Percentiles rank a stretch among this genome's conserved stretches.
Conservation (phyloP, 2,113 vertebrate species). For the Lepidothrix coronata region DNA sequence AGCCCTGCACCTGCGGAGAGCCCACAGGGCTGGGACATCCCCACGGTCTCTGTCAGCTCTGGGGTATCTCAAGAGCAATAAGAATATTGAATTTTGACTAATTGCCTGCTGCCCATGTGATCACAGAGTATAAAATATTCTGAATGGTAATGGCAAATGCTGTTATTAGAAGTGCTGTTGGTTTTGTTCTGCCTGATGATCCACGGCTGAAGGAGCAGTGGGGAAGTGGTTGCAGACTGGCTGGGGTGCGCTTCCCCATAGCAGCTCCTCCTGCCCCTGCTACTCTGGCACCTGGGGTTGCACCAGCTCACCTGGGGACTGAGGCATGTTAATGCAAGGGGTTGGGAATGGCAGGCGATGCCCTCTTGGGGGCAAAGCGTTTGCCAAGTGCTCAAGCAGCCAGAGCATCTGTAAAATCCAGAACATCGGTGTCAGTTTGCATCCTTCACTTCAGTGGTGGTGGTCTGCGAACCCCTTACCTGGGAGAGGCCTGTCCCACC, state of each 20-base stretch:
- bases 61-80: background rate
- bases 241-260: fast-evolving
- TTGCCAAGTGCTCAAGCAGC: background rate
- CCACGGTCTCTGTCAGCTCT: fast-evolving
- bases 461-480: fast-evolving
- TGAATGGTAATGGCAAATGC: background rate
- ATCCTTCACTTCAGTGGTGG: background rate
- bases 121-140: background rate
- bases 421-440: fast-evolving
- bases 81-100: background rate
- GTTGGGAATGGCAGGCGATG: background rate
- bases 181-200: background rate
- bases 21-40: background rate
- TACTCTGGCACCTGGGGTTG: background rate
- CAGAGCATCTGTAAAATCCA: background rate
- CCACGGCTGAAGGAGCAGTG: fast-evolving
- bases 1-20: background rate
- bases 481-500: background rate
- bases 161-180: background rate
- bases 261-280: fast-evolving
- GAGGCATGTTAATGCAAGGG: fast-evolving
- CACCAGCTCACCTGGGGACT: background rate
- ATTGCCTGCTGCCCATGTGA: background rate
- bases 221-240: background rate
- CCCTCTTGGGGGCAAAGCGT: background rate